Evolutionary conservation across 2,888 invertebrate genomes (phyloP), one percentile per base, ranked within the genome.

Genomic region (Caenorhabditis sinica): DNA sequence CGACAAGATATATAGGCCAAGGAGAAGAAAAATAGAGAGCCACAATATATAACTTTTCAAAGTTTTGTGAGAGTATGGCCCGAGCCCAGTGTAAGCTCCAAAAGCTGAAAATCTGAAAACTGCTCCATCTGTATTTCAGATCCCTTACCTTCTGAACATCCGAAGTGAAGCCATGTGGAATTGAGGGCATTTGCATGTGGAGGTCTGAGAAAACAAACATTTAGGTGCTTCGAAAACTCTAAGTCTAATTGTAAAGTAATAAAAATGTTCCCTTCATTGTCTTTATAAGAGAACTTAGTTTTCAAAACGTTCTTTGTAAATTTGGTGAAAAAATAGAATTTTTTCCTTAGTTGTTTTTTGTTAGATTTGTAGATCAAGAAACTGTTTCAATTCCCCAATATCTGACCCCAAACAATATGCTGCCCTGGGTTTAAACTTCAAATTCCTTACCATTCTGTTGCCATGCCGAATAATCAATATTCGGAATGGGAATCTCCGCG

Each of bases 381-480:
- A 9, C 9, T 36, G 33, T 6, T 9, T 36, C 33, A 36, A 36
- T 36, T 36, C 33, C n/a, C n/a, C n/a, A n/a, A n/a, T n/a, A n/a
- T n/a, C n/a, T n/a, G n/a, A n/a, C n/a, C n/a, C n/a, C n/a, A n/a
- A n/a, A n/a, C n/a, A n/a, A n/a, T n/a, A n/a, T n/a, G n/a, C n/a
- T n/a, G n/a, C n/a, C n/a, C n/a, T n/a, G n/a, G n/a, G n/a, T n/a
- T n/a, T n/a, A 36, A 36, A 36, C 33, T 36, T 40, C 9, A 51
- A 23, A 20, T n/a, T 30, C 45, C 65, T 43, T 20, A 77, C 77
- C 77, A 49, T 61, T 69, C 2, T 51, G 69, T 13, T 77, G 77
- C 77, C 77, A 77, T 43, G 61, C 20, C 4, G 77, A 11, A 53
- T 77, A 77, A 33, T 77, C 77, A 20, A 77, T 49, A 13, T 33